These are phyloP conservation scores for Lymantria monacha DNA, from an alignment of 2,888 invertebrate species.

Conservation along the genomic window DNA sequence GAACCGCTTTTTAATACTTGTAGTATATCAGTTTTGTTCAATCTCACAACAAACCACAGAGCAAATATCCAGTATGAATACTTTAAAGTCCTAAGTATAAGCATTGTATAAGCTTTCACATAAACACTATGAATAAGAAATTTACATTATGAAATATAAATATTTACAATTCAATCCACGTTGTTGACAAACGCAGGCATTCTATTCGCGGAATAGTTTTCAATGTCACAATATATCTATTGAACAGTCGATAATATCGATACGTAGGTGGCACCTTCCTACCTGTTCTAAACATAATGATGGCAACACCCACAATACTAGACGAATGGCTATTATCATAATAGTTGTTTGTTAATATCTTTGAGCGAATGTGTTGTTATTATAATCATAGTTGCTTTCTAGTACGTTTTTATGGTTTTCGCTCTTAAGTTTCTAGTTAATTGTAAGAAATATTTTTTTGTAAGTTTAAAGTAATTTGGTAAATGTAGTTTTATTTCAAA, in stretches of 20 bases:
- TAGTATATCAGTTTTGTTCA: too few species aligned
- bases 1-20: too few species aligned
- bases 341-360: constrained; percentile 2
- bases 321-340: constrained; percentile 5
- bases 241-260: constrained; percentile 18
- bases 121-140: too few species aligned
- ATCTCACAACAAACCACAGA: too few species aligned
- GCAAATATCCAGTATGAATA: too few species aligned
- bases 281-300: constrained; percentile 18
- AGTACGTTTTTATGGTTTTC: neutral
- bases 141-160: too few species aligned
- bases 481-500: too few species aligned
- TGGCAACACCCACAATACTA: constrained; percentile 9
- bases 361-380: constrained; percentile 3
- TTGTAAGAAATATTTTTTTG: too few species aligned
- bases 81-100: too few species aligned
- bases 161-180: neutral
- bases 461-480: too few species aligned
- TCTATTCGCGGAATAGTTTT: constrained; percentile 18
- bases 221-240: constrained; percentile 34
- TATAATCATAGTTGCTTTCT: neutral
- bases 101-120: too few species aligned
- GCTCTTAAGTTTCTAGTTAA: neutral
- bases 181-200: neutral
- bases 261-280: constrained; percentile 23